Conservation (phyloP, 2,888 invertebrate genomes). For the Andrena flavipes region DNA sequence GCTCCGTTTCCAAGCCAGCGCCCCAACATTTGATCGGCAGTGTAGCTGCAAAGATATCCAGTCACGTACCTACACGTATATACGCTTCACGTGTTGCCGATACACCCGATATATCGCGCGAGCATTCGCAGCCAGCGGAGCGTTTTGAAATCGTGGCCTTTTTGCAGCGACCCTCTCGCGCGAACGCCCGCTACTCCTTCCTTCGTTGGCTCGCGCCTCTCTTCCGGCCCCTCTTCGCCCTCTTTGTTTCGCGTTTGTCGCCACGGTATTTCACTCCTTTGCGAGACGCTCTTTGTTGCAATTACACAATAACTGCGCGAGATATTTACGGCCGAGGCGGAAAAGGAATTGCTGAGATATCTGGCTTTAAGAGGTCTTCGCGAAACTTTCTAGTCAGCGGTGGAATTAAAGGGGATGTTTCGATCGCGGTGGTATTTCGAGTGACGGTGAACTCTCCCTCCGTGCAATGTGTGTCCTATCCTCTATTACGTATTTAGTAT, state of each 20-base stretch:
- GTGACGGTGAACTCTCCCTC: too few relatives aligned
- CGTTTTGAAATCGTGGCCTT: slow-evolving; percentile 25
- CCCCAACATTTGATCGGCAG: neutral
- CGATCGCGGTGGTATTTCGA: too few relatives aligned
- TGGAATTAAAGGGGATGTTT: too few relatives aligned
- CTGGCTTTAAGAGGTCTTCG: neutral
- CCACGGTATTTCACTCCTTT: neutral
- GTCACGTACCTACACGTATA: neutral
- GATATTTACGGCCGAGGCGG: neutral
- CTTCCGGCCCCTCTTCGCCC: neutral
- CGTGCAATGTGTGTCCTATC: too few relatives aligned
- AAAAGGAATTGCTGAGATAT: neutral
- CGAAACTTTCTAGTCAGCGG: too few relatives aligned
- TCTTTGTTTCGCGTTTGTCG: neutral
- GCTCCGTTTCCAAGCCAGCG: too few relatives aligned
- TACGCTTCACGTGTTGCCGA: slow-evolving; percentile 23
- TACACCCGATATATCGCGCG: slow-evolving; percentile 36
- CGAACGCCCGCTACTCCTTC: neutral
- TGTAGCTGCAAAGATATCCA: neutral
- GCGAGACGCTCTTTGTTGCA: slow-evolving; percentile 5
- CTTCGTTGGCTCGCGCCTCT: neutral
- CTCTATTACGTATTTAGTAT: too few relatives aligned
- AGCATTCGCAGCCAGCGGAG: slow-evolving; percentile 29
- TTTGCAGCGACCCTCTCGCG: neutral
- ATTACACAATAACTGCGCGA: neutral